Percentiles rank a stretch among this genome's conserved stretches.
Evolutionary conservation across 2,113 vertebrate species (phyloP).

Genomic region (Neogale vison): DNA sequence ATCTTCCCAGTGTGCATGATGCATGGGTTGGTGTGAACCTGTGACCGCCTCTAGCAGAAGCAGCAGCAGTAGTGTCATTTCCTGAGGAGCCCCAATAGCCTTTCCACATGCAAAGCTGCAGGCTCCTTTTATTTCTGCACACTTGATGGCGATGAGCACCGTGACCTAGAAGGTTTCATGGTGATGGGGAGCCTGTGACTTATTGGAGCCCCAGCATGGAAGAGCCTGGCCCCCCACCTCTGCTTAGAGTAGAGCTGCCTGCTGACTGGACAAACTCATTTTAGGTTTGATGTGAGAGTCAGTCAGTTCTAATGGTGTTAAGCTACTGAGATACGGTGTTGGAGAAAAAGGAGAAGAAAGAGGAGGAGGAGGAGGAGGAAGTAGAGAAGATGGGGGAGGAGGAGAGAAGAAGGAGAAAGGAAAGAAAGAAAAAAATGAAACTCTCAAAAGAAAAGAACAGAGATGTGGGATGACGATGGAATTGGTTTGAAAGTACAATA

Average conservation of each 20-base stretch:
- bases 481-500: slow-evolving; percentile 57
- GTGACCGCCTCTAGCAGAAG: background rate
- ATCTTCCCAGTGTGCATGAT: background rate
- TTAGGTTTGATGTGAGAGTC: background rate
- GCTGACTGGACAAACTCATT: background rate
- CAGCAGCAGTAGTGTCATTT: background rate
- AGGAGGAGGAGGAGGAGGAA: background rate
- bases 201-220: background rate
- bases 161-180: background rate
- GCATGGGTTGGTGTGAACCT: background rate
- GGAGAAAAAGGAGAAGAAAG: background rate
- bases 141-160: rapidly evolving
- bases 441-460: slow-evolving; percentile 1
- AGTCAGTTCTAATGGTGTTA: background rate
- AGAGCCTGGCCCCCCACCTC: background rate
- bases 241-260: background rate
- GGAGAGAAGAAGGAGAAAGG: background rate
- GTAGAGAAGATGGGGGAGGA: too few species aligned
- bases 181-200: rapidly evolving
- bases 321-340: background rate
- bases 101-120: background rate
- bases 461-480: background rate
- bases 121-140: background rate
- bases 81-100: background rate
- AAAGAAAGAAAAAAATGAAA: background rate